Evolutionary conservation across 2,113 vertebrate genomes (phyloP), one percentile per base, ranked within the genome.

Genomic region (Neodon shergylaensis): DNA sequence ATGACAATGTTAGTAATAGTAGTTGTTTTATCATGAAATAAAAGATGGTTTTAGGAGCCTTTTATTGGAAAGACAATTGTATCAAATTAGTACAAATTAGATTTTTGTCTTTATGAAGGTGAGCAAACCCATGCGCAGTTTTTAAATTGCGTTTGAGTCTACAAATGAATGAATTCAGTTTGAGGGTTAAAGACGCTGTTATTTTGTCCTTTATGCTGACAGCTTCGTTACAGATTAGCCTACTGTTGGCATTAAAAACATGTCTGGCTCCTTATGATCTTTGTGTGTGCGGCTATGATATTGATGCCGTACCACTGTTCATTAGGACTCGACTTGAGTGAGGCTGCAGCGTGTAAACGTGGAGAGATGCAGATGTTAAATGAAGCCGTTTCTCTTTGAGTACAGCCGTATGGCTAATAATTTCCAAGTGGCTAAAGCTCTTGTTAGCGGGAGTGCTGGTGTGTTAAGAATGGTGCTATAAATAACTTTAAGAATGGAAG

Each of bases 161-260:
- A 97, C 98, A 98, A 98, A 98, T 98, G 98, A 99, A 98, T 97
- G 96, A 98, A 98, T 98, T 98, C 98, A 97, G 98, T 98, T 97
- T 98, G 98, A 98, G 98, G 98, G 98, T 99, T 98, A 99, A 99
- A 98, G 97, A 98, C 98, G 98, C 98, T 98, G 98, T 99, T 98
- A 98, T 97, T 98, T 98, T 98, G 98, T 98, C 98, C 99, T 99
- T 99, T 99, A 98, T 98, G 98, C 98, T 98, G 98, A 98, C 98
- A 98, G 98, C 98, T 98, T 98, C 98, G 97, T 98, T 99, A 98
- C 98, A 96, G 98, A 98, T 99, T 97, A 98, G 98, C 97, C 98
- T 98, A 98, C 98, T 98, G 98, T 98, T 98, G 98, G 98, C 98
- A 98, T 98, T 98, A 98, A 98, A 97, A 88, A 98, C 98, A 98